These are phyloP conservation scores for Arrhamphus sclerolepis DNA, from an alignment of 2,797 vertebrate genomes.

Conservation along the genomic window DNA sequence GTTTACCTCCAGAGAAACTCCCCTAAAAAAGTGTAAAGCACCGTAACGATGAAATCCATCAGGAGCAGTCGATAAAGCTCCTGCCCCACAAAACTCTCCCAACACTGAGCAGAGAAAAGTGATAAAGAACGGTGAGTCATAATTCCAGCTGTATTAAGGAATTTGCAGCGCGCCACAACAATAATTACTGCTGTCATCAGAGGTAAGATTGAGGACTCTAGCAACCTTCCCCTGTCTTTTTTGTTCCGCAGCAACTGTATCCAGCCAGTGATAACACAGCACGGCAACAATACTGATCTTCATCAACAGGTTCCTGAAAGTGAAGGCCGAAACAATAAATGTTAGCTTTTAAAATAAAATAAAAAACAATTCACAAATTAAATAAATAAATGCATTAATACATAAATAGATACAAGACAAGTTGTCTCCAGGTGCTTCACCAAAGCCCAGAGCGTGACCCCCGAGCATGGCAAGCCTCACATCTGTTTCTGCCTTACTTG, in stretches of 20 bases:
- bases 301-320: slow-evolving; percentile 85
- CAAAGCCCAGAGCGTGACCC: too few relatives aligned
- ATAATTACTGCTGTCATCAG: neutral
- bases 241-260: slow-evolving; percentile 41
- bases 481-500: too few relatives aligned
- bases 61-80: slow-evolving; percentile 88
- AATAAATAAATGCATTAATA: neutral
- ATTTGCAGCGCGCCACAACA: too few relatives aligned
- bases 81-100: slow-evolving; percentile 91
- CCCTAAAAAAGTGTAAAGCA: slow-evolving; percentile 81
- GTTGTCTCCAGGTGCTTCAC: too few relatives aligned
- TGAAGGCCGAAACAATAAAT: neutral
- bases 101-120: slow-evolving; percentile 79
- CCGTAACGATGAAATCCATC: slow-evolving; percentile 85
- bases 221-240: slow-evolving; percentile 39
- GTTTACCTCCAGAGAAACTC: slow-evolving; percentile 88
- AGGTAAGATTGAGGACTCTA: neutral
- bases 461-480: too few relatives aligned
- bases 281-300: slow-evolving; percentile 81
- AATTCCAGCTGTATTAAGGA: too few relatives aligned
- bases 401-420: too few relatives aligned
- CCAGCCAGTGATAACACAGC: slow-evolving; percentile 87
- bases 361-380: neutral
- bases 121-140: too few relatives aligned
- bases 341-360: neutral